Evolutionary conservation across 1,140 invertebrate genomes (phyloP).

Genomic region (Brachionus plicatilis): DNA sequence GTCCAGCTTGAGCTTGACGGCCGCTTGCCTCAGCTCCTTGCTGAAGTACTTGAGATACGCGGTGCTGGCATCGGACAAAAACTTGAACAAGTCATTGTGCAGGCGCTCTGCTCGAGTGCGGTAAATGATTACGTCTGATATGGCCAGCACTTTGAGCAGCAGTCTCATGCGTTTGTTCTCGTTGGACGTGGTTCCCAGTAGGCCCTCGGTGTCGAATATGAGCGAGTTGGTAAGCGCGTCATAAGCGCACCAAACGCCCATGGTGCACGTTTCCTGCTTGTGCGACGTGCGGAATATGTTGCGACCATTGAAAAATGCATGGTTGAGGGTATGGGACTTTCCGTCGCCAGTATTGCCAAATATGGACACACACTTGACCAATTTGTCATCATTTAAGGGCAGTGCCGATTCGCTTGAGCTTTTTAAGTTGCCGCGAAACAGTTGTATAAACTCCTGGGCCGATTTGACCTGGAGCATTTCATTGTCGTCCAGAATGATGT

Average conservation of each 20-base stretch:
- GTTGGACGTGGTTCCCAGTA: conserved; percentile 64
- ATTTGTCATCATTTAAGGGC: conserved; percentile 43
- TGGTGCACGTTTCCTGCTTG: conserved; percentile 68
- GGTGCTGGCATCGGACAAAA: conserved; percentile 70
- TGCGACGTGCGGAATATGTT: conserved; percentile 70
- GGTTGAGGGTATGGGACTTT: conserved; percentile 75
- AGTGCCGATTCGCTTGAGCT: background rate
- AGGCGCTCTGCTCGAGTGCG: conserved; percentile 70
- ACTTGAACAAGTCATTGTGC: conserved; percentile 72
- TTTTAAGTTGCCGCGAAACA: background rate
- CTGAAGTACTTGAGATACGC: conserved; percentile 71
- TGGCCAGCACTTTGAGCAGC: conserved; percentile 71
- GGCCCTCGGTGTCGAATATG: conserved; percentile 74
- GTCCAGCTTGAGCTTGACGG: conserved; percentile 58
- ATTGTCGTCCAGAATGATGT: conserved; percentile 21
- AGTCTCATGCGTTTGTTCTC: conserved; percentile 68
- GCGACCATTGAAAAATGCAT: conserved; percentile 69
- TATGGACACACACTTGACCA: conserved; percentile 76
- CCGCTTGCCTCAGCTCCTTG: conserved; percentile 61
- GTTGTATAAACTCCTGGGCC: conserved; percentile 3
- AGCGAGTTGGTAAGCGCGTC: conserved; percentile 64
- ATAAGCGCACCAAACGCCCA: conserved; percentile 74
- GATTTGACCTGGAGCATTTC: conserved; percentile 23
- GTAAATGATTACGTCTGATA: conserved; percentile 76
- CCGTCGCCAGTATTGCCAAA: conserved; percentile 81